A percentile compares a stretch with the other conserved stretches of the same genome.
Conservation (phyloP, 2,888 invertebrate species). For the Alloplasta piceator region DNA sequence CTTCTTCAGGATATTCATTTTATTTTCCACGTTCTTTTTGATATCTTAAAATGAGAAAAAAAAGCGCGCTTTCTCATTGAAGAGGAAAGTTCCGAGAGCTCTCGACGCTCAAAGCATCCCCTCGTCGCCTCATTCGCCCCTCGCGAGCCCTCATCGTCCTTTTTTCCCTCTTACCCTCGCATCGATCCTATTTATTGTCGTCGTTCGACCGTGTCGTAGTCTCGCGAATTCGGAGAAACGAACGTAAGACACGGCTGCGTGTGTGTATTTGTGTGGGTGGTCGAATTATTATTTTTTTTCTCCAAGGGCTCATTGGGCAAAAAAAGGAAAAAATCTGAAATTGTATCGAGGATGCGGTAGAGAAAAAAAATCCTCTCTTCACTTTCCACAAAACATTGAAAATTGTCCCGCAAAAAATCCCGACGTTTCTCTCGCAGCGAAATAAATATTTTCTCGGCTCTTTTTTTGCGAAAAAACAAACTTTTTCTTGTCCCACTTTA, state of each 20-base stretch:
- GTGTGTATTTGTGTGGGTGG: neutral
- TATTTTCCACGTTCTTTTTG: neutral
- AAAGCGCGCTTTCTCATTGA: slow-evolving; percentile 5
- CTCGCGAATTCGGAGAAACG: slow-evolving; percentile 31
- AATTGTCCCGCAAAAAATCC: too few species aligned
- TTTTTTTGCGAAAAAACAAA: too few species aligned
- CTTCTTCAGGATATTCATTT: too few species aligned
- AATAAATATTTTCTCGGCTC: too few species aligned
- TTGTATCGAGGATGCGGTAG: neutral
- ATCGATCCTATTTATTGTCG: slow-evolving; percentile 63
- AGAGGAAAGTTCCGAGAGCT: slow-evolving; percentile 15
- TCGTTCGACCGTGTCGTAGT: slow-evolving; percentile 44
- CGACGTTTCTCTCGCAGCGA: too few species aligned
- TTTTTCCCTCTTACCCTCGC: slow-evolving; percentile 19
- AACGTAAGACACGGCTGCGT: neutral
- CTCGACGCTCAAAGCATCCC: slow-evolving; percentile 1
- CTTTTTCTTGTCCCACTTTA: too few species aligned
- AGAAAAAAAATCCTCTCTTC: neutral
- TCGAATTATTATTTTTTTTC: neutral
- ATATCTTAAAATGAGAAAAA: neutral
- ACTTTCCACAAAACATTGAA: too few species aligned
- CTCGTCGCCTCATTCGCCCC: slow-evolving; percentile 22
- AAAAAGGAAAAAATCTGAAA: neutral
- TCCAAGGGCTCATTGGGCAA: neutral
- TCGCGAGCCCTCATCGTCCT: slow-evolving; percentile 30